A percentile compares a stretch with the other conserved stretches of the same genome.
These are phyloP conservation scores for Acanthisitta chloris DNA, from an alignment of 2,113 vertebrate species.

Conservation along the genomic window DNA sequence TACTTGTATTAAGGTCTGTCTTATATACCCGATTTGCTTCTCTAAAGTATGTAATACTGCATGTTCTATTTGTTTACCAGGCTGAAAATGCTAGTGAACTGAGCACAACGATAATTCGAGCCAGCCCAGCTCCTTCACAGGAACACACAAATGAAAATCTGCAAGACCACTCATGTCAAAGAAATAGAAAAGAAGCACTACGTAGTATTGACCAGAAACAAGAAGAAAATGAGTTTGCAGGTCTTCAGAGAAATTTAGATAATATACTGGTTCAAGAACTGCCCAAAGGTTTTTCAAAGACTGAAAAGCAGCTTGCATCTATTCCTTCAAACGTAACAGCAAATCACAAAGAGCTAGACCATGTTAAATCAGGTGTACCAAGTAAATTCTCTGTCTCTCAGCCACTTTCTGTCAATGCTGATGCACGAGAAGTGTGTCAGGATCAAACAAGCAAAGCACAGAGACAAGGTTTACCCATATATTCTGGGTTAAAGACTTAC, in stretches of 20 bases:
- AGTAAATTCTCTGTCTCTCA: neutral
- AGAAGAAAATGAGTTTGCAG: slow-evolving; percentile 34
- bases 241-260: slow-evolving; percentile 58
- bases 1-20: neutral
- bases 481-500: slow-evolving; percentile 48
- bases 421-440: neutral
- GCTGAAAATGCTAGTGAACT: slow-evolving; percentile 76
- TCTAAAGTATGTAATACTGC: neutral
- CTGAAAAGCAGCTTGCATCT: neutral
- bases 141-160: slow-evolving; percentile 50
- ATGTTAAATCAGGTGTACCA: neutral
- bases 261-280: neutral
- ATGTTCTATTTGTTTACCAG: slow-evolving; percentile 58
- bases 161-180: neutral
- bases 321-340: neutral
- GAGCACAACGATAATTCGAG: slow-evolving; percentile 89
- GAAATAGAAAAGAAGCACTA: neutral
- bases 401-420: neutral
- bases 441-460: neutral
- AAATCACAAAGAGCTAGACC: neutral
- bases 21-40: neutral
- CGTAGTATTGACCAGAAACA: neutral
- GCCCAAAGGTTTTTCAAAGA: neutral
- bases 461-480: neutral
- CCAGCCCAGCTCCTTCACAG: slow-evolving; percentile 80